Evolutionary conservation across 2,888 invertebrate species (phyloP).

Genomic region (Eilema caniola): DNA sequence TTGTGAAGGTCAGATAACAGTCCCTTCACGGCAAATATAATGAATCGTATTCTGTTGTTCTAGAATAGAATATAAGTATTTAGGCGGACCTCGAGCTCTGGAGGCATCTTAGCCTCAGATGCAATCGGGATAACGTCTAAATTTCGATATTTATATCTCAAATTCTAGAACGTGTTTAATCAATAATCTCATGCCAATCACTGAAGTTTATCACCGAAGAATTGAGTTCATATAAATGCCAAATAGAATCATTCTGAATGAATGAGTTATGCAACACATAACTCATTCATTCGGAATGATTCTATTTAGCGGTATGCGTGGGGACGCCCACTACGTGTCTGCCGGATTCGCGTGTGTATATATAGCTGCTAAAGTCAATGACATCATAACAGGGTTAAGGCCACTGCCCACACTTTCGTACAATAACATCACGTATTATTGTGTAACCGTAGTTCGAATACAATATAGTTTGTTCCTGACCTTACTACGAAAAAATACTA

Average conservation of each 20-base stretch:
- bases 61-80: no score
- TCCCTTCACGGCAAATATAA: no score
- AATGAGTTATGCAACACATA: not conserved
- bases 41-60: no score
- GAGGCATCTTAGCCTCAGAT: no score
- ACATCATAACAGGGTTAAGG: constrained; percentile 37
- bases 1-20: no score
- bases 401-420: constrained; percentile 32
- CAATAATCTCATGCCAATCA: not conserved
- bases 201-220: not conserved
- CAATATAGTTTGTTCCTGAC: constrained; percentile 20
- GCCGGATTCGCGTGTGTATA: not conserved
- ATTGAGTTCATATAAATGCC: not conserved
- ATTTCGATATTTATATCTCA: no score
- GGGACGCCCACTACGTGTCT: constrained; percentile 4
- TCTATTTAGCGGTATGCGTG: not conserved
- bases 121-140: no score
- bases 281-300: not conserved
- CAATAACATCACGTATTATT: constrained; percentile 44
- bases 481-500: constrained; percentile 8
- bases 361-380: constrained; percentile 36
- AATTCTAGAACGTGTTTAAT: not conserved
- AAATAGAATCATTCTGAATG: not conserved
- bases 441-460: constrained; percentile 35
- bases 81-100: no score